phyloP scores from a whole-genome alignment of 1,140 invertebrate genomes.

The Pristionchus pacificus region DNA sequence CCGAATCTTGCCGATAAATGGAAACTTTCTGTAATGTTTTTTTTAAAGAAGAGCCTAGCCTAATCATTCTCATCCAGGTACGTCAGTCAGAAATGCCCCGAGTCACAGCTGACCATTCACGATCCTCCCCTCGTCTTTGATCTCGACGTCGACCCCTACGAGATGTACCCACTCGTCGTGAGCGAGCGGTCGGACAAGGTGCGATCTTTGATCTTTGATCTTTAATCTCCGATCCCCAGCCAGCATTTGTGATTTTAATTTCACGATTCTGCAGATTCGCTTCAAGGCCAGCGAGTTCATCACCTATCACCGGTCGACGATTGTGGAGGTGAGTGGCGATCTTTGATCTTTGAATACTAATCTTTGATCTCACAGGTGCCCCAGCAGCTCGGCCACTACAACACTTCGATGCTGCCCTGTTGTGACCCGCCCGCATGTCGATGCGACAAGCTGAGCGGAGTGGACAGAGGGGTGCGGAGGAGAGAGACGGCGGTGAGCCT shows the following conservation, averaged over 20 bases:
- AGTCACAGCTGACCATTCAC: constrained; percentile 44
- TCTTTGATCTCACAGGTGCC: constrained; percentile 28
- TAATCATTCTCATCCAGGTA: constrained; percentile 41
- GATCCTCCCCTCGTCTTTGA: constrained; percentile 53
- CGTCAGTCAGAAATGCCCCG: constrained; percentile 54
- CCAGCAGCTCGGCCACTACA: constrained; percentile 35
- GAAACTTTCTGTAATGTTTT: not conserved
- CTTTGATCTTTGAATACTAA: too few species aligned
- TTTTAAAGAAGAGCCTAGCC: not conserved
- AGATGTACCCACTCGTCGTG: constrained; percentile 43
- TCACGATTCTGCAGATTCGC: not conserved
- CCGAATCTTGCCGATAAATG: too few species aligned
- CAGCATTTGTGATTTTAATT: not conserved
- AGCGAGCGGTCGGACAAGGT: not conserved
- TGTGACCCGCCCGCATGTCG: constrained; percentile 42
- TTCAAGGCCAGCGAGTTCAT: not conserved
- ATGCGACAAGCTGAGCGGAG: constrained; percentile 38
- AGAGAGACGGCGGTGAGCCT: too few species aligned
- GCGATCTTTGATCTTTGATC: not conserved
- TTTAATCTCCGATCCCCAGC: not conserved
- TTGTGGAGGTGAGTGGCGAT: not conserved
- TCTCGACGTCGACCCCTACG: constrained; percentile 44
- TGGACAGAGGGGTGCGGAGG: not conserved
- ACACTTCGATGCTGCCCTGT: constrained; percentile 38
- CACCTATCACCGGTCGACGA: not conserved